Evolutionary conservation across 2,113 vertebrate species (phyloP).

Genomic region (Podilymbus podiceps): DNA sequence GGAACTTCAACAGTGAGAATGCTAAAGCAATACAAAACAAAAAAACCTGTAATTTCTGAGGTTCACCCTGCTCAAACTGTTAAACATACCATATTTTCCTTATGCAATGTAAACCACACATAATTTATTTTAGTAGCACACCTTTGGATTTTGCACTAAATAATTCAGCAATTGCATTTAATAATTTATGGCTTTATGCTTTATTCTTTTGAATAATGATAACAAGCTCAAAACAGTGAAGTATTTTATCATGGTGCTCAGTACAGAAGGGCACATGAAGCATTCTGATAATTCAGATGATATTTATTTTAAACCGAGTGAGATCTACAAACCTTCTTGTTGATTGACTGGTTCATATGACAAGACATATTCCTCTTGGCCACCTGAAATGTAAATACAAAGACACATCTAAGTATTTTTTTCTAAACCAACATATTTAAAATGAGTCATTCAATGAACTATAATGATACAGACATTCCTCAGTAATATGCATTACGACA

Average conservation of each 20-base stretch:
- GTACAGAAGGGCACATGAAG: background rate
- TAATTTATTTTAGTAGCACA: background rate
- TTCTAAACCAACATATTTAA: background rate
- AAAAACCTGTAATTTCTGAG: background rate
- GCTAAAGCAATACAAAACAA: background rate
- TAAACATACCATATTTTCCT: background rate
- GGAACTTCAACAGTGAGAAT: background rate
- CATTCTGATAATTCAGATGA: background rate
- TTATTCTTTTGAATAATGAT: background rate
- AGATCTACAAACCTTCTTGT: constrained; percentile 88
- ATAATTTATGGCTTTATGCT: background rate
- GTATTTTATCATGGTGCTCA: background rate
- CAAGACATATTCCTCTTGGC: constrained; percentile 93
- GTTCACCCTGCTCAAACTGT: background rate
- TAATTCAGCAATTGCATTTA: background rate
- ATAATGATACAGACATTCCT: background rate
- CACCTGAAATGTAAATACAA: constrained; percentile 79
- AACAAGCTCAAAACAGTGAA: background rate
- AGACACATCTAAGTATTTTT: constrained; percentile 9
- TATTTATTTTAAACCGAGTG: background rate
- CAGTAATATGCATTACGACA: background rate
- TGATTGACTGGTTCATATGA: constrained; percentile 95
- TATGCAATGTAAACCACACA: background rate
- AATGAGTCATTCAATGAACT: background rate
- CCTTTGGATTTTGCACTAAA: background rate